Evolutionary conservation across 2,797 vertebrate genomes (phyloP), one percentile per base, ranked within the genome.

Genomic region (Meda fulgida): DNA sequence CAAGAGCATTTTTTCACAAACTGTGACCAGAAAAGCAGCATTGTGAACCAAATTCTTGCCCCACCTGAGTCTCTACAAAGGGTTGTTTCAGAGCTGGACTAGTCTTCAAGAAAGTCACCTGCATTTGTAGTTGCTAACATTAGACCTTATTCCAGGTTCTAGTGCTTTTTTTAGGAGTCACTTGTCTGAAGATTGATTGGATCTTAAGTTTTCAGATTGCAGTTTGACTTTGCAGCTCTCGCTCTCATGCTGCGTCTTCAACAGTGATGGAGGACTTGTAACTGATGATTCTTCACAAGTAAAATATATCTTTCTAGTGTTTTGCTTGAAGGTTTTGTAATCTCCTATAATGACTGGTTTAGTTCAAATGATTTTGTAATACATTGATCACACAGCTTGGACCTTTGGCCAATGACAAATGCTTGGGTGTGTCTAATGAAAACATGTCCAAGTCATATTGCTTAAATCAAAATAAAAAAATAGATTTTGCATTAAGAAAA

Each of bases 171-270:
- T 63, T 34, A 79, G 66, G 14, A 79, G 16, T 67, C 76, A 63
- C 83, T 84, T 84, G 66, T 84, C 76, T 79, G 38, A 71, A 84
- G 83, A 79, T 79, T 84, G 76, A 84, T 72, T 72, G 55, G 40
- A 43, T 84, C 38, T 71, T 73, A 53, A 38, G 67, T 79, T 84
- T 79, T 84, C 76, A 72, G 55, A 65, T 60, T 72, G 76, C 53
- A 71, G 67, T 78, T 71, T 40, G 40, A 79, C 67, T 79, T 71
- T 84, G 53, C 53, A 70, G 75, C 66, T 79, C 66, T 72, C 8
- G 9, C 76, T 60, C 29, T 48, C 67, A 79, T 63, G 67, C 67
- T 79, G 76, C 71, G 76, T 31, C 21, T 38, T 71, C 23, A 38
- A 23, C 67, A 63, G 40, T 79, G 83, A 84, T 65, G 16, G 38